A percentile compares a stretch with the other conserved stretches of the same genome.
These are phyloP conservation scores for Myathropa florea DNA, from an alignment of 2,888 invertebrate species.

Conservation along the genomic window DNA sequence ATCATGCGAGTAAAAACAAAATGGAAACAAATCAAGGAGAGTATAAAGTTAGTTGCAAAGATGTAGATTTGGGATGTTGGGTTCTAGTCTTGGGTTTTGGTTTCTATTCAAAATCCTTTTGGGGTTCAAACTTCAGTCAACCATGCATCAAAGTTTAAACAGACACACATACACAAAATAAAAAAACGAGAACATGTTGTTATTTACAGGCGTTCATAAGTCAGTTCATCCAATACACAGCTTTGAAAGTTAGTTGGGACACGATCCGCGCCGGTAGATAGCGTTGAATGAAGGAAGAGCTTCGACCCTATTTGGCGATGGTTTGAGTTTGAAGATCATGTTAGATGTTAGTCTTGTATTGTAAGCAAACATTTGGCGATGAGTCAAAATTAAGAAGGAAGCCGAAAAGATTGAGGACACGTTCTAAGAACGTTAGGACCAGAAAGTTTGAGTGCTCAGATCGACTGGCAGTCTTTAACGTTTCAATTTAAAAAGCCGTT, in stretches of 20 bases:
- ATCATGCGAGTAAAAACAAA: background rate
- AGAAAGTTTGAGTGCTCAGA: no score
- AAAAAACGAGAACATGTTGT: background rate
- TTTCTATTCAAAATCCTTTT: background rate
- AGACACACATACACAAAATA: background rate
- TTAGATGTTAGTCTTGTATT: background rate
- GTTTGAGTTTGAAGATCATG: background rate
- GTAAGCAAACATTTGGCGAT: no score
- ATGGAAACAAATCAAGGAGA: background rate
- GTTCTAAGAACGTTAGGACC: no score
- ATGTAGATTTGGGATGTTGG: background rate
- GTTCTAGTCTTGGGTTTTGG: background rate
- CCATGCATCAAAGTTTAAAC: slow-evolving; percentile 11
- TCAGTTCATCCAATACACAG: background rate
- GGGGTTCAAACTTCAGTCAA: slow-evolving; percentile 4
- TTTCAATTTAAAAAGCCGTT: no score
- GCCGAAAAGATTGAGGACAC: no score
- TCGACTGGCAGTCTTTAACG: no score
- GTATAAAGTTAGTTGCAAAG: background rate
- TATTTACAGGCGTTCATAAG: background rate
- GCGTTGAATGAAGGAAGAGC: background rate
- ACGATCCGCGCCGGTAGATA: background rate
- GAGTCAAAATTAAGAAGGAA: no score
- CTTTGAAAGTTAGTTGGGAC: background rate
- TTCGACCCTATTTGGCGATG: no score